Conservation (phyloP, 2,888 invertebrate species). For the Metopia argyrocephala region DNA sequence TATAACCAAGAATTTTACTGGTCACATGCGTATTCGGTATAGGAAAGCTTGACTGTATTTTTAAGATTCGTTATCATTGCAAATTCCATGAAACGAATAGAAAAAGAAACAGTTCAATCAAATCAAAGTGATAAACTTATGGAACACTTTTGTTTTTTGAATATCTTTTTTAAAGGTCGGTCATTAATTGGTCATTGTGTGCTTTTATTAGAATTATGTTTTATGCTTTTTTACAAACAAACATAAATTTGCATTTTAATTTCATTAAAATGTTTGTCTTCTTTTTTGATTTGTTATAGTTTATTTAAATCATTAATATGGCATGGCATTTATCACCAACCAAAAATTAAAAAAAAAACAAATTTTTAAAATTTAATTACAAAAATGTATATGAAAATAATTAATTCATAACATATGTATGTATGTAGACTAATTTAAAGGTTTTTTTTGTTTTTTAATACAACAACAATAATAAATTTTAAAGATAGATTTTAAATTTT, state of each 20-base stretch:
- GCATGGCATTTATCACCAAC: conserved; percentile 47
- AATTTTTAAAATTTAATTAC: conserved; percentile 4
- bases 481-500: too few relatives aligned
- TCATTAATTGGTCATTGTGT: neutral
- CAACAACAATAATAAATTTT: too few relatives aligned
- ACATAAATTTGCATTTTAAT: neutral
- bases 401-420: neutral
- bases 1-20: too few relatives aligned
- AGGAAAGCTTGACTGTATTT: too few relatives aligned
- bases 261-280: conserved; percentile 3
- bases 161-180: neutral
- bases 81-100: neutral
- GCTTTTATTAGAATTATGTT: neutral
- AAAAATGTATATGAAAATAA: neutral
- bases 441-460: too few relatives aligned
- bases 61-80: too few relatives aligned
- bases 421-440: too few relatives aligned
- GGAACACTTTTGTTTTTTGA: too few relatives aligned
- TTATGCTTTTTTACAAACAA: neutral
- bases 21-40: too few relatives aligned
- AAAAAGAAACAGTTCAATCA: neutral
- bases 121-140: neutral
- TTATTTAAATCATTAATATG: conserved; percentile 48
- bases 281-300: conserved; percentile 20
- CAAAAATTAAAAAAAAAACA: conserved; percentile 1